These are phyloP conservation scores for Microchrysa polita DNA, from an alignment of 2,888 invertebrate species.

Conservation along the genomic window DNA sequence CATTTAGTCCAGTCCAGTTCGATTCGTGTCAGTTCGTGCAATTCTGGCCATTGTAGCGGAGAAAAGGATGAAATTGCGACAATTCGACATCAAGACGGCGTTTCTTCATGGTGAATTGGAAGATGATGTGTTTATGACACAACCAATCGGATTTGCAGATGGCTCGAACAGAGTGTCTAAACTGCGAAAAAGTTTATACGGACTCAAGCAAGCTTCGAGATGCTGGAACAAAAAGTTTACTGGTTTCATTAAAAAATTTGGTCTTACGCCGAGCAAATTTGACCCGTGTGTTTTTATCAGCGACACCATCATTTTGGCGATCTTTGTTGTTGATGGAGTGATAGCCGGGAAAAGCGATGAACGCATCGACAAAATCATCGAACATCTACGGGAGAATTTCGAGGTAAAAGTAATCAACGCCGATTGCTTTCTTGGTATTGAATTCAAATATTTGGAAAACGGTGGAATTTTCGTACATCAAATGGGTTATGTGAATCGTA, in stretches of 20 bases:
- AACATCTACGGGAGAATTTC: conserved; percentile 31
- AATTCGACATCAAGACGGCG: background rate
- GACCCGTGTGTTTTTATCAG: conserved; percentile 43
- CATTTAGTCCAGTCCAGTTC: conserved; percentile 56
- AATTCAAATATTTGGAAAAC: conserved; percentile 38
- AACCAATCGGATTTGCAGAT: conserved; percentile 42
- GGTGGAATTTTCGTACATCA: conserved; percentile 43
- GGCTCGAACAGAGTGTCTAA: conserved; percentile 28
- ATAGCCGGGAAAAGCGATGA: background rate
- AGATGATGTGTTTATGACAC: conserved; percentile 39
- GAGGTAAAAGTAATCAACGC: conserved; percentile 17
- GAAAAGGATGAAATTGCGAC: background rate
- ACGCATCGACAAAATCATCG: conserved; percentile 1
- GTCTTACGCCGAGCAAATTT: conserved; percentile 8
- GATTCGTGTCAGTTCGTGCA: conserved; percentile 53
- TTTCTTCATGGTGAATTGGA: conserved; percentile 42
- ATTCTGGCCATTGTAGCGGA: conserved; percentile 47
- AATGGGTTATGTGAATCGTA: conserved; percentile 25
- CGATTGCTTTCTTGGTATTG: conserved; percentile 43
- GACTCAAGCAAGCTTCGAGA: conserved; percentile 43
- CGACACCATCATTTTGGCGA: conserved; percentile 26
- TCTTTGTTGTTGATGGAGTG: conserved; percentile 37
- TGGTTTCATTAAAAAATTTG: conserved; percentile 33
- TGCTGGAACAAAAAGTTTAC: conserved; percentile 46
- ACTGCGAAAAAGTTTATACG: conserved; percentile 39